Base-by-base conservation (phyloP, 2,113 vertebrate genomes). In the Jaculus jaculus region DNA sequence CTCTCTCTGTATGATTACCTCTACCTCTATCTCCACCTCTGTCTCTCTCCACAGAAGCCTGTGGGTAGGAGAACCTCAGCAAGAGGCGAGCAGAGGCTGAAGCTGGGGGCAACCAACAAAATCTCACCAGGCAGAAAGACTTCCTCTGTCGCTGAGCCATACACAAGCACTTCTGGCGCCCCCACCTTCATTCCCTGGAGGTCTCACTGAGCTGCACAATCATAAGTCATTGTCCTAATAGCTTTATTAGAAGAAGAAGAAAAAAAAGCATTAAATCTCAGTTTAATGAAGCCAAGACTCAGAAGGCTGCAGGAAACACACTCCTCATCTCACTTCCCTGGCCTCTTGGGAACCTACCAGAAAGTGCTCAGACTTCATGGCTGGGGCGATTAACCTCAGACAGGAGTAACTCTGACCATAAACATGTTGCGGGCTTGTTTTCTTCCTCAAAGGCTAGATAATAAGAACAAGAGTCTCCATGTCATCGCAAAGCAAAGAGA, bases 381-480 rank as follows among this genome's bases (percentile, higher is more conserved):
- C 24, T 7, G 75, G 3, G 75, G 80, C 1, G 23, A 88, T 96
- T 93, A 95, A 94, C 93, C 89, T 93, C 51, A 0, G 82, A 86
- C 65, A 92, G 79, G 84, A 95, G 85, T 63, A 87, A 84, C 39
- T 0, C 0, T 0, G 94, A 79, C 84, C 68, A 39, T 90, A 87
- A 93, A 92, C 88, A 95, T 42, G 42, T 83, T 60, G 77, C 34
- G n/a, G 28, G 75, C 83, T 94, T 95, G 90, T 96, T 96, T 95
- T 65, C 72, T 89, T 93, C 68, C 92, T 93, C 95, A 97, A 98
- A 98, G 96, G 39, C 83, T 97, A 98, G 97, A 96, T 97, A 97
- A 96, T 51, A 96, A 96, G 93, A 97, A 97, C 97, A 97, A 97
- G 96, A 54, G 1, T 82, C 95, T 96, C 94, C 97, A 94, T 97